Percentiles rank a stretch among this genome's conserved stretches.
Conservation (phyloP, 2,888 invertebrate genomes). For the Ganaspis brasiliensis region DNA sequence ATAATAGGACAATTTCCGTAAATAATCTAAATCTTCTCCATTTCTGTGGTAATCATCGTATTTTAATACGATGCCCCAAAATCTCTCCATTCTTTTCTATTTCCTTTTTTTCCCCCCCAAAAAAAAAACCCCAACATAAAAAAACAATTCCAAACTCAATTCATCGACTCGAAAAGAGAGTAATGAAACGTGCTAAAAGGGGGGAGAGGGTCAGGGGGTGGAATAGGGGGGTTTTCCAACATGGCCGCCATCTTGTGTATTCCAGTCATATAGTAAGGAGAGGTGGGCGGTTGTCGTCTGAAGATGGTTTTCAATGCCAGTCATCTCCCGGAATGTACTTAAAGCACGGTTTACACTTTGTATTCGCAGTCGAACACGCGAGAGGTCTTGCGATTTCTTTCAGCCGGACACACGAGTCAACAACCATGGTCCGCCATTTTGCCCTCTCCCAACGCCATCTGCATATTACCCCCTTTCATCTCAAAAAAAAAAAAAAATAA, state of each 20-base stretch:
- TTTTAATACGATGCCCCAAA: too few species aligned
- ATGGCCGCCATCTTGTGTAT: constrained; percentile 77
- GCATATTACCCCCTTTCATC: neutral
- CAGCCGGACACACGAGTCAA: constrained; percentile 70
- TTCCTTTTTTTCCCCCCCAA: too few species aligned
- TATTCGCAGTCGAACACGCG: constrained; percentile 72
- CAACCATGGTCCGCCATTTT: constrained; percentile 52
- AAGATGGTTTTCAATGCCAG: constrained; percentile 78
- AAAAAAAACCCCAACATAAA: neutral
- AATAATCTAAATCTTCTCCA: too few species aligned
- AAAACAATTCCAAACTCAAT: too few species aligned
- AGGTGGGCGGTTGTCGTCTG: constrained; percentile 66
- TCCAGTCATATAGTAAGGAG: constrained; percentile 62
- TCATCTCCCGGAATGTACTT: constrained; percentile 78
- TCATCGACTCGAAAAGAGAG: too few species aligned
- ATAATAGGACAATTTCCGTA: too few species aligned
- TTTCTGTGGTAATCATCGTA: too few species aligned
- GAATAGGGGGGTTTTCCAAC: too few species aligned
- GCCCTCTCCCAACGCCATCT: constrained; percentile 51
- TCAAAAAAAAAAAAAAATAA: too few species aligned
- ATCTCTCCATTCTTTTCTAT: too few species aligned
- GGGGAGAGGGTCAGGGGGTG: too few species aligned
- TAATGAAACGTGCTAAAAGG: constrained; percentile 36
- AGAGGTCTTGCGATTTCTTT: constrained; percentile 73
- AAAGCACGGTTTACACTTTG: constrained; percentile 73